These are phyloP conservation scores for Synanthedon tipuliformis DNA, from an alignment of 2,888 invertebrate genomes.

Conservation along the genomic window DNA sequence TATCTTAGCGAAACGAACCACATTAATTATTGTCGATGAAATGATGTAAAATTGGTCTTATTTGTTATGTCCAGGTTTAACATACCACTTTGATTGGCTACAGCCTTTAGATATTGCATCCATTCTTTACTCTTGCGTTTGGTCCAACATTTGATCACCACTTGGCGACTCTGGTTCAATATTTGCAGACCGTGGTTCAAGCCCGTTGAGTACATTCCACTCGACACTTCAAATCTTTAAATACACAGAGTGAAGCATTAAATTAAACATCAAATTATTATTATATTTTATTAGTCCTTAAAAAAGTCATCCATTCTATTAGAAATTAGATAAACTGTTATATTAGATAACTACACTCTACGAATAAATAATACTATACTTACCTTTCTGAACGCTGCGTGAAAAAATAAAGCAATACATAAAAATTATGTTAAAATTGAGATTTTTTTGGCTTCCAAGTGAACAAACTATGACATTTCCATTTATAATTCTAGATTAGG, in stretches of 20 bases:
- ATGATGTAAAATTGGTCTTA: no score
- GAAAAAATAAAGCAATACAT: constrained; percentile 22
- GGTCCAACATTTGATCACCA: constrained; percentile 91
- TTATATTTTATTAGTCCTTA: no score
- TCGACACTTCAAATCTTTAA: constrained; percentile 83
- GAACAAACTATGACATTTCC: no score
- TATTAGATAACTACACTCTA: no score
- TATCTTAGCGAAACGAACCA: no score
- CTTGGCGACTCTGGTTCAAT: constrained; percentile 84
- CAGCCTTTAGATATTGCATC: constrained; percentile 81
- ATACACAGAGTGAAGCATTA: neutral
- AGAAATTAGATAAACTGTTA: no score
- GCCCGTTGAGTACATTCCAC: constrained; percentile 91
- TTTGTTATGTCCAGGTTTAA: constrained; percentile 1
- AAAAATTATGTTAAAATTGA: neutral
- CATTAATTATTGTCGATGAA: no score
- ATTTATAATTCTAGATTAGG: no score
- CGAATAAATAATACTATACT: no score
- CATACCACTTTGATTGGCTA: constrained; percentile 76
- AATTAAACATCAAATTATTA: no score
- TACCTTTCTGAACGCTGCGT: constrained; percentile 33
- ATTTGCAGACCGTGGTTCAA: constrained; percentile 89
- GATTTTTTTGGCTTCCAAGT: no score
- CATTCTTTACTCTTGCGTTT: constrained; percentile 89
- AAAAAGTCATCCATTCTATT: no score